Percentiles rank a stretch among this genome's conserved stretches.
phyloP scores from a whole-genome alignment of 2,888 invertebrate genomes.

The Microplitis manilae region DNA sequence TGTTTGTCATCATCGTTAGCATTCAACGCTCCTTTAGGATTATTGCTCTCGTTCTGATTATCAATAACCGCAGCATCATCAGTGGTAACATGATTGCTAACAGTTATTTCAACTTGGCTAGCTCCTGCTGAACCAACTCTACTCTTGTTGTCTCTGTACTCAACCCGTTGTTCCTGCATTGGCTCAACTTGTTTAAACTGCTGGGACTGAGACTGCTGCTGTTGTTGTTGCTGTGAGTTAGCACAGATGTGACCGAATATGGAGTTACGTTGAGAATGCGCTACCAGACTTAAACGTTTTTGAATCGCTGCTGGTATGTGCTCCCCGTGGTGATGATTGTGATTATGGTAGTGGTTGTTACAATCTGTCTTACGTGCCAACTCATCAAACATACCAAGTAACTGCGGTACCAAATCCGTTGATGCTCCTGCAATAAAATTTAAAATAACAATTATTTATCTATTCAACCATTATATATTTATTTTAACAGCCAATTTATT shows the following conservation, averaged over 20 bases:
- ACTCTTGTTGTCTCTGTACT: conserved; percentile 18
- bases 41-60: conserved; percentile 15
- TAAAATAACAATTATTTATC: conserved; percentile 10
- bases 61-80: neutral
- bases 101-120: conserved; percentile 38
- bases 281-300: conserved; percentile 65
- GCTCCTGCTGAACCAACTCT: conserved; percentile 10
- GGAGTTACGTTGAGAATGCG: conserved; percentile 61
- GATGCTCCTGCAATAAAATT: conserved; percentile 79
- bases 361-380: conserved; percentile 73
- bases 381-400: conserved; percentile 90
- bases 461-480: neutral
- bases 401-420: conserved; percentile 86
- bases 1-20: conserved; percentile 65
- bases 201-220: conserved; percentile 24
- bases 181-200: conserved; percentile 44
- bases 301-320: conserved; percentile 62
- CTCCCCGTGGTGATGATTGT: conserved; percentile 48
- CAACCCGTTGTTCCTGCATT: conserved; percentile 38
- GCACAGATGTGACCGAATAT: conserved; percentile 60
- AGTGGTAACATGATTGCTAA: conserved; percentile 21
- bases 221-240: conserved; percentile 39
- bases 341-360: conserved; percentile 44
- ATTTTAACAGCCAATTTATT: neutral
- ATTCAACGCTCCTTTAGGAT: conserved; percentile 25